Conservation (phyloP, 2,113 vertebrate species). For the Sarotherodon lohbergeri region DNA sequence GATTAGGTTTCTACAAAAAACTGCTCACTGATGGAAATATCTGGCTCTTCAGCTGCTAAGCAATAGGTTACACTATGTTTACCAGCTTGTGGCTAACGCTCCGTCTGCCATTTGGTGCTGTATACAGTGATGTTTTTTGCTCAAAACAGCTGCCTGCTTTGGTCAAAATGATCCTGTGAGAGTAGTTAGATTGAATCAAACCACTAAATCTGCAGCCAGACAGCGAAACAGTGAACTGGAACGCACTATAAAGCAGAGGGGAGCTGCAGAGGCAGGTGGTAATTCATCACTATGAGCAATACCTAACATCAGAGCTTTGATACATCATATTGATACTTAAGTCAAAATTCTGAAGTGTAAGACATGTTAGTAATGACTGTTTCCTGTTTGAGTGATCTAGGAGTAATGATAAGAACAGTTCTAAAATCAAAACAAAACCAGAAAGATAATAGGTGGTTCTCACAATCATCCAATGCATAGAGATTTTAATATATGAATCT, state of each 20-base stretch:
- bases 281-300: neutral
- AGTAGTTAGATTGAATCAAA: neutral
- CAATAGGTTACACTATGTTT: neutral
- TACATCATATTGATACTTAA: neutral
- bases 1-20: neutral
- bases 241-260: neutral
- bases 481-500: neutral
- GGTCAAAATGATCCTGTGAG: neutral
- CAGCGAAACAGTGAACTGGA: neutral
- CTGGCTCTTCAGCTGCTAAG: neutral
- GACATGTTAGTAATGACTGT: neutral
- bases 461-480: neutral
- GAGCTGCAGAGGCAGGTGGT: neutral
- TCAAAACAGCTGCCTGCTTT: neutral
- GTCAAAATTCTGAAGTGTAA: neutral
- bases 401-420: neutral
- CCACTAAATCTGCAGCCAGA: neutral
- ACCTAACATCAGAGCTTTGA: neutral
- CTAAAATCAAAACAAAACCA: neutral
- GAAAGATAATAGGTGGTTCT: neutral
- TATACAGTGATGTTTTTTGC: neutral
- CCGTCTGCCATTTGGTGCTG: neutral
- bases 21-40: neutral
- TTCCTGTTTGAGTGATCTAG: neutral
- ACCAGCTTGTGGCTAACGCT: neutral